Percentiles rank a stretch among this genome's conserved stretches.
These are phyloP conservation scores for Laupala kohalensis DNA, from an alignment of 1,140 invertebrate genomes.

Conservation along the genomic window DNA sequence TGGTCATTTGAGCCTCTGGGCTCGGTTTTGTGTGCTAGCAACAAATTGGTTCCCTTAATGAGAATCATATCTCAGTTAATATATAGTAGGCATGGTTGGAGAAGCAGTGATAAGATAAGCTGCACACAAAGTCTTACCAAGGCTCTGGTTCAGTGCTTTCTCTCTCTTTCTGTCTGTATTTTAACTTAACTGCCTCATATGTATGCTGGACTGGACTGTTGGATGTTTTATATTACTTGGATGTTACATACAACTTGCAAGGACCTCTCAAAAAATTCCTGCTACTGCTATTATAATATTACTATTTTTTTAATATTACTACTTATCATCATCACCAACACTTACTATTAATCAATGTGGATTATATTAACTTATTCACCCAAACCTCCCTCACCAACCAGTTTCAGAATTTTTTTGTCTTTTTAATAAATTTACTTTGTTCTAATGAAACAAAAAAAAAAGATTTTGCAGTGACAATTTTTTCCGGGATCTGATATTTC, in stretches of 20 bases:
- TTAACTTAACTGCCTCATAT: neutral
- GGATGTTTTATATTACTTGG: neutral
- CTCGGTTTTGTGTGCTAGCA: neutral
- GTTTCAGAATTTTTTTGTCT: neutral
- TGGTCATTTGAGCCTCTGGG: neutral
- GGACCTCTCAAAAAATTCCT: conserved; percentile 61
- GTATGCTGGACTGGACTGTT: neutral
- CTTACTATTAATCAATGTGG: conserved; percentile 1
- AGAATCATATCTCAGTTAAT: neutral
- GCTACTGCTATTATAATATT: conserved; percentile 14
- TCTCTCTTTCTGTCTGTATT: neutral
- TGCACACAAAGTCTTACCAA: neutral
- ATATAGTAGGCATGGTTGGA: neutral
- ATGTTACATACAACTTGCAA: conserved; percentile 30
- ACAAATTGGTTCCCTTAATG: neutral
- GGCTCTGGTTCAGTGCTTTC: neutral
- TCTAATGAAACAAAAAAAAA: neutral
- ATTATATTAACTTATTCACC: neutral
- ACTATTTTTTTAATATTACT: conserved; percentile 12
- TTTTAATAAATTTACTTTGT: neutral
- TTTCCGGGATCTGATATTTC: neutral
- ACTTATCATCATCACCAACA: conserved; percentile 10
- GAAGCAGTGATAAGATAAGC: neutral
- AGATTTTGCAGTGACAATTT: conserved; percentile 6
- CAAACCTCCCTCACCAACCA: neutral